phyloP scores from a whole-genome alignment of 2,888 invertebrate genomes.

The Perizoma flavofasciatum region DNA sequence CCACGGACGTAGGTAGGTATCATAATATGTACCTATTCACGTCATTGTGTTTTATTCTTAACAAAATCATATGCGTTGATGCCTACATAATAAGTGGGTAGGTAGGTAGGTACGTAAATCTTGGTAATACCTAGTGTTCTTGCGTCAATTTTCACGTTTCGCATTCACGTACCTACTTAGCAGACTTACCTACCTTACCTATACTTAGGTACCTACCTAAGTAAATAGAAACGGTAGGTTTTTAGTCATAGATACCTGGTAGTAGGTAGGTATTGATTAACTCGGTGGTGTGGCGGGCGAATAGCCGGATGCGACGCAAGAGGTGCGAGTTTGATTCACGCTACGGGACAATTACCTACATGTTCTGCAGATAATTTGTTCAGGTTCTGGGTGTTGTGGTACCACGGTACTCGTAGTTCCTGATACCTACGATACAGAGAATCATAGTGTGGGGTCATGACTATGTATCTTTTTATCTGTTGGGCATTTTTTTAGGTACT shows the following conservation, averaged over 20 bases:
- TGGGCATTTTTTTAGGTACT: too few species aligned
- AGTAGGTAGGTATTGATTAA: neutral
- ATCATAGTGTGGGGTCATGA: too few species aligned
- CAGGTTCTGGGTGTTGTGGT: too few species aligned
- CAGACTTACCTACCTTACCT: neutral
- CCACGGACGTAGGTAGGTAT: conserved; percentile 60
- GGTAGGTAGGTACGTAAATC: neutral
- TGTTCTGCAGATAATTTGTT: too few species aligned
- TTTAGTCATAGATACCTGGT: neutral
- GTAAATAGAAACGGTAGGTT: neutral
- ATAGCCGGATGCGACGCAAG: too few species aligned
- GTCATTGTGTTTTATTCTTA: conserved; percentile 56
- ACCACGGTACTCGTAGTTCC: too few species aligned
- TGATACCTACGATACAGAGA: too few species aligned
- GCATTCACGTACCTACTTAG: too few species aligned
- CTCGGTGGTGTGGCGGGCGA: too few species aligned
- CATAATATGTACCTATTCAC: conserved; percentile 56
- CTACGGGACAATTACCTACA: too few species aligned
- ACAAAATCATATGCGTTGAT: conserved; percentile 14
- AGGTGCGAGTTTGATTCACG: too few species aligned
- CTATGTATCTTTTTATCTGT: too few species aligned
- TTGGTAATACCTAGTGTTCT: neutral
- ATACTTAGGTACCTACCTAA: neutral
- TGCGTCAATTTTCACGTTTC: neutral
- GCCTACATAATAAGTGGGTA: conserved; percentile 1